Evolutionary conservation across 2,797 vertebrate species (phyloP), one percentile per base, ranked within the genome.

Genomic region (Lateolabrax maculatus): DNA sequence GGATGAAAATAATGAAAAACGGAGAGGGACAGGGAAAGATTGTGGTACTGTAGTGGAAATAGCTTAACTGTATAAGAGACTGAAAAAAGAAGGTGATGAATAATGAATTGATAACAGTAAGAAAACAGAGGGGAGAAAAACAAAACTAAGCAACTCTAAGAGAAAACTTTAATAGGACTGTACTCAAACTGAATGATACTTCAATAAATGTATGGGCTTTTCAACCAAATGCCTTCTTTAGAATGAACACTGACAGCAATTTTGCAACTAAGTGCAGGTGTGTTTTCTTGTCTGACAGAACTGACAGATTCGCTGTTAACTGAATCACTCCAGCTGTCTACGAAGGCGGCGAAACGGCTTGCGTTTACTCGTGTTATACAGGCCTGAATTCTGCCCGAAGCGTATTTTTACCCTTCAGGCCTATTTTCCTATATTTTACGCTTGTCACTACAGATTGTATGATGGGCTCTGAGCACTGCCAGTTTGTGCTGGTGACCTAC

Each of bases 1-100:
- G 19, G 46, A 67, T 34, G 9, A 16, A 58, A 67, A 66, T 55
- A 31, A 31, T n/a, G 1, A 36, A 19, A 81, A 57, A 66, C 52
- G 9, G 13, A 46, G 3, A 53, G 9, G n/a, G 15, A 70, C 12
- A 56, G 6, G 23, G 4, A 76, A 43, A 46, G 9, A 43, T 8
- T 21, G 15, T 4, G 0, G 13, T 23, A 56, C 0, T 5, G 27
- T 31, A 13, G 5, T 8, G 9, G 10, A 43, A 61, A 74, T 19
- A 52, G 9, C 9, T 72, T 41, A n/a, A 68, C 13, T 49, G 41
- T 48, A 27, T 19, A 23, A 19, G 8, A 25, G 6, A 18, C 9
- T 15, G 5, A 51, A 52, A 19, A 23, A 39, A 55, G 21, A 41
- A 31, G 41, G 29, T 2, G 11, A 52, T 46, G 18, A 2, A 11